Base-by-base conservation (phyloP, 1,140 invertebrate species). In the Pectinophora gossypiella region DNA sequence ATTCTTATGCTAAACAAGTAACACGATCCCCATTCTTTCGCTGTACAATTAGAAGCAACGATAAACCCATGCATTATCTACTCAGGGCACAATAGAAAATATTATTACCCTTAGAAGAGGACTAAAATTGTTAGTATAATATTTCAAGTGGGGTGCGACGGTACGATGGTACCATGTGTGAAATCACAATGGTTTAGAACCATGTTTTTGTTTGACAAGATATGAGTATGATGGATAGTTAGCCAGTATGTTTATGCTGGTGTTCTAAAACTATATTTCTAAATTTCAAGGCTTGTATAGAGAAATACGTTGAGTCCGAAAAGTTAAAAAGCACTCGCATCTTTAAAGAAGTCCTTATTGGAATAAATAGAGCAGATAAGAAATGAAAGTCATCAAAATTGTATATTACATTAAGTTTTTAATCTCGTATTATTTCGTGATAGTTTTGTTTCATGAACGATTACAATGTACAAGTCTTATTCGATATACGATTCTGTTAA, bases 21-120 rank as follows among this genome's bases (percentile, higher is more conserved):
- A 86, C 76, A 78, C 78, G 73, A 86, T 81, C 67, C 68, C 76
- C 58, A 77, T 82, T 84, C 68, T 78, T 72, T 63, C 57, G 66
- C 61, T 51, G 64, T 72, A 81, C 73, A 77, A 84, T 86, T 84
- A 83, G 74, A 64, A 72, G 60, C 52, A 68, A 61, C 64, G 69
- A 80, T 80, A 82, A 82, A 80, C 76, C 78, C 79, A 76, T 84
- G 78, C 74, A 86, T 86, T 86, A 86, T 85, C 82, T 85, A 83
- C 76, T 85, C 74, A 75, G 45, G 51, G 47, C 54, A 83, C 80
- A 85, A 82, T 76, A 62, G 61, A 72, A 72, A 84, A 75, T 81
- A 81, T 81, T 81, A 81, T 81, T 80, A 74, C 78, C 77, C 82
- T 64, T 76, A 51, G 51, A 65, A 54, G 47, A 38, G 51, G 40